Base-by-base conservation (phyloP, 1,140 invertebrate genomes). In the Coelopa frigida region DNA sequence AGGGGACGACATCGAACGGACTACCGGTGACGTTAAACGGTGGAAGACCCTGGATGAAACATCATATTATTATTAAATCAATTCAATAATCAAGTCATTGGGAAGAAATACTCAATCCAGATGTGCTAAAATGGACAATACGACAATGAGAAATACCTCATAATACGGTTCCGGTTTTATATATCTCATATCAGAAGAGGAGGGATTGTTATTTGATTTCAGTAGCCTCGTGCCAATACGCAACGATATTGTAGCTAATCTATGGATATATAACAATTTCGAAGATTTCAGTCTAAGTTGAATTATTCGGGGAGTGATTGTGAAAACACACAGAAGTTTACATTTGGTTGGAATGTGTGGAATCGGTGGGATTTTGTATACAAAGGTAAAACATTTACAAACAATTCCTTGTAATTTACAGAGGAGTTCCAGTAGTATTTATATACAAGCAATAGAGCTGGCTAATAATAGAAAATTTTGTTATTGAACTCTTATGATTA, bases 1-100 rank as follows among this genome's bases (percentile, higher is more conserved):
- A n/a, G 48, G 76, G 77, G 56, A 85, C 61, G 48, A 87, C 76
- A 53, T 65, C 63, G 23, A 70, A 70, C 7, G 65, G 62, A 52
- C 66, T 68, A 51, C 66, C 62, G 12, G 65, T 54, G 40, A 62
- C 61, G 59, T 66, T 66, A 40, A 66, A 66, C 27, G 66, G 66
- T 57, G 66, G 65, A 56, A 66, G 61, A 42, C 66, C 66, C 66
- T 69, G 56, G 29, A 61, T 67, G 24, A 6, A 18, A 32, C 4
- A 36, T 22, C 7, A 24, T 5, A 42, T 42, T 20, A 14, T 3
- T 10, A 41, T 11, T 14, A 41, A 24, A 20, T 20, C 11, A 43
- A 31, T 7, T 7, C 7, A 36, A 6, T 36, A 36, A 6, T 36
- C 6, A 7, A 3, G 23, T 40, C 10, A 18, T 12, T n/a, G n/a